Evolutionary conservation across 2,797 vertebrate genomes (phyloP).

Genomic region (Prunella strophiata): DNA sequence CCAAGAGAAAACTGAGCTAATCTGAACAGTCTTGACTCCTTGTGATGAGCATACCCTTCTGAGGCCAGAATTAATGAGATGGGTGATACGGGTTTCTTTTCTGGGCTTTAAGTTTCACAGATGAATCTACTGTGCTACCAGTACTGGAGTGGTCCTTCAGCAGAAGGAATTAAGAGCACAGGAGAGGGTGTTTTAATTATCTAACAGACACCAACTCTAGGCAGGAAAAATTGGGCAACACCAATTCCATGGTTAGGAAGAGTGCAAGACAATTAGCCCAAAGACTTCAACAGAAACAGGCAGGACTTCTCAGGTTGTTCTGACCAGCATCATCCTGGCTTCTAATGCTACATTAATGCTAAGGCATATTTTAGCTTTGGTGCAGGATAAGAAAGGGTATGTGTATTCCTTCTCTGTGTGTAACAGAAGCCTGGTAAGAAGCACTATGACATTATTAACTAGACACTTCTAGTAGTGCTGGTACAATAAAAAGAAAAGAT

Average conservation of each 20-base stretch:
- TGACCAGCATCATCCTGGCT: background rate
- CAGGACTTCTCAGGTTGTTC: background rate
- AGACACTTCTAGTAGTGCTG: background rate
- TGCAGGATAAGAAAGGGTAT: background rate
- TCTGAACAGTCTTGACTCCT: background rate
- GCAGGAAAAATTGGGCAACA: background rate
- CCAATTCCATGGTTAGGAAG: background rate
- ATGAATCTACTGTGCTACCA: background rate
- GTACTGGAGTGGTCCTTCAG: background rate
- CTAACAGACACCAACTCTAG: background rate
- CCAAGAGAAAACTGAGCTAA: slow-evolving; percentile 42
- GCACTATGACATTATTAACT: background rate
- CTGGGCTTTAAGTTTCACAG: background rate
- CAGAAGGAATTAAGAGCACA: background rate
- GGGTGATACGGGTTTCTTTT: background rate
- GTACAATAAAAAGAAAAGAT: background rate
- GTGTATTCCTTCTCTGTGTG: background rate
- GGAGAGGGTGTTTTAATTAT: background rate
- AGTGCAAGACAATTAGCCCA: background rate
- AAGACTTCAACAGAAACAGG: background rate
- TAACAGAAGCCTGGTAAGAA: background rate
- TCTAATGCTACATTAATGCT: background rate
- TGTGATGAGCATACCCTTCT: background rate
- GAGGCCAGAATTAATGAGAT: slow-evolving; percentile 47
- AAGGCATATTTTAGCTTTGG: background rate